phyloP scores from a whole-genome alignment of 2,797 vertebrate genomes.

The Sebastiscus albofasciatus region DNA sequence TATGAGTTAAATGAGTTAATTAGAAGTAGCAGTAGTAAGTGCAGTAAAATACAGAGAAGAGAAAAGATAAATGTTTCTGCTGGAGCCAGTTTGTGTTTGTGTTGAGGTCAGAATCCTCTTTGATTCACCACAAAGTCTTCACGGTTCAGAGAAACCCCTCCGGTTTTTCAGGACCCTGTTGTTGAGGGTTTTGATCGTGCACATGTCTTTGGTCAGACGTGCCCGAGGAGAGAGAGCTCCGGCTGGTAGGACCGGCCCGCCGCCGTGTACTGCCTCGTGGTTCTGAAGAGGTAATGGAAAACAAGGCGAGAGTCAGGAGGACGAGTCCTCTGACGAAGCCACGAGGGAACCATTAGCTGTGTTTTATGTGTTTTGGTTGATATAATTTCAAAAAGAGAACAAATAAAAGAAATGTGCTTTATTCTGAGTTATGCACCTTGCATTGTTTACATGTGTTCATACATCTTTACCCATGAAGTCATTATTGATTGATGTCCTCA shows the following conservation, averaged over 20 bases:
- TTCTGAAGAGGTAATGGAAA: slow-evolving; percentile 51
- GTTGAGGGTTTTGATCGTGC: neutral
- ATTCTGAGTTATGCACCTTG: neutral
- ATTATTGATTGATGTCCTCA: too few species aligned
- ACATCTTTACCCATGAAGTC: too few species aligned
- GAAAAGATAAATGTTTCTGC: too few species aligned
- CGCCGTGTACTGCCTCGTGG: neutral
- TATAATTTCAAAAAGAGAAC: neutral
- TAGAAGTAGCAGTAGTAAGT: too few species aligned
- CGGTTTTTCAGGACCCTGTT: neutral
- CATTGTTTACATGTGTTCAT: neutral
- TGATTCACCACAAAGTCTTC: neutral
- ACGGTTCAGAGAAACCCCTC: neutral
- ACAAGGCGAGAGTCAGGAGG: slow-evolving; percentile 21
- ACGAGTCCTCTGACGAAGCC: neutral
- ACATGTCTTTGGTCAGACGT: slow-evolving; percentile 7
- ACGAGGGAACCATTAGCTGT: neutral
- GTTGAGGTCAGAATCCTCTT: neutral
- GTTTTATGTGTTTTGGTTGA: neutral
- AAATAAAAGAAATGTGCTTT: neutral
- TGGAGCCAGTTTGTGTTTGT: neutral
- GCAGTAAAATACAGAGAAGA: too few species aligned
- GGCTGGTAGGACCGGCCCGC: neutral
- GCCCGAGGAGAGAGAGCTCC: neutral
- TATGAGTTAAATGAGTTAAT: neutral